Evolutionary conservation across 2,113 vertebrate genomes (phyloP).

Genomic region (Coreoperca whiteheadi): DNA sequence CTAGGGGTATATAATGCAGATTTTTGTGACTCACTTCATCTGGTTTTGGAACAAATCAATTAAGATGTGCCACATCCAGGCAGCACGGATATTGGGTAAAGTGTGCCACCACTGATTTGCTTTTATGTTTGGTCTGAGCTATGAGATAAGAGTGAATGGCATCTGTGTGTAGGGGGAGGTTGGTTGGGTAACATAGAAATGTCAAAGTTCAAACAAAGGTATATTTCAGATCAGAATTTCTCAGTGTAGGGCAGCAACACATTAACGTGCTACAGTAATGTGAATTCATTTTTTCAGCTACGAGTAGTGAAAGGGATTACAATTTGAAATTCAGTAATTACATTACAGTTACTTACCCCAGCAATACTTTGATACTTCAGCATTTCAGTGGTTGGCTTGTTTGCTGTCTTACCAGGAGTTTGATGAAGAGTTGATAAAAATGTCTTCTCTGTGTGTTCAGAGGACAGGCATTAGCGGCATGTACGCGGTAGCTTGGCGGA

Average conservation of each 20-base stretch:
- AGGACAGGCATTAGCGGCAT: background rate
- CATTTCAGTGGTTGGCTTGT: background rate
- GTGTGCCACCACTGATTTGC: constrained; percentile 48
- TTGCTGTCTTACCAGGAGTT: background rate
- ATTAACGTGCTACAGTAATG: background rate
- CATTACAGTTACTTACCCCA: background rate
- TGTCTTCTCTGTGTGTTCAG: background rate
- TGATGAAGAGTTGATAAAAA: background rate
- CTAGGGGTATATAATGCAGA: constrained; percentile 67
- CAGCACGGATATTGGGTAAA: constrained; percentile 56
- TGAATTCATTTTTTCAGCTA: background rate
- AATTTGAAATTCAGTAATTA: background rate
- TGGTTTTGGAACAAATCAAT: constrained; percentile 80
- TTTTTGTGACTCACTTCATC: constrained; percentile 67
- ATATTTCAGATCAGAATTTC: constrained; percentile 13
- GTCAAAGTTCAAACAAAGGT: constrained; percentile 61
- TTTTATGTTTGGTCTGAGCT: constrained; percentile 76
- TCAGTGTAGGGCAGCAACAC: background rate
- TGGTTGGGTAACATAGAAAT: constrained; percentile 18
- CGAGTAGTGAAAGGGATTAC: background rate
- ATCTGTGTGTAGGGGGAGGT: constrained; percentile 31
- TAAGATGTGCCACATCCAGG: constrained; percentile 62
- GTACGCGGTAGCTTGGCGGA: background rate
- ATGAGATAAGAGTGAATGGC: constrained; percentile 69
- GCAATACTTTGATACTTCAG: background rate